A percentile compares a stretch with the other conserved stretches of the same genome.
phyloP scores from a whole-genome alignment of 1,140 invertebrate genomes.

The Glossosoma conforme region DNA sequence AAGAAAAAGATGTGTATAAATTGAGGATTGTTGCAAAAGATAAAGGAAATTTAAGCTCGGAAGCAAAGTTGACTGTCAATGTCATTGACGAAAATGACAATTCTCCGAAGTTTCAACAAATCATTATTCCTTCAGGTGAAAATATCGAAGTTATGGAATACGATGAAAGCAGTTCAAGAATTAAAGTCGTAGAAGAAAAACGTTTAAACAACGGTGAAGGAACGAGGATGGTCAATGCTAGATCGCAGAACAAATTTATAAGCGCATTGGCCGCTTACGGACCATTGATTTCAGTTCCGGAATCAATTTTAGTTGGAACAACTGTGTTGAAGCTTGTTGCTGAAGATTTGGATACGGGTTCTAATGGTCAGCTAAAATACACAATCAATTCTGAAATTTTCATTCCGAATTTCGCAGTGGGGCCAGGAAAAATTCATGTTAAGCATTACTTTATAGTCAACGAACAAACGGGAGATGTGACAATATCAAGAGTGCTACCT shows the following conservation, averaged over 20 bases:
- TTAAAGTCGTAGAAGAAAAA: slow-evolving; percentile 45
- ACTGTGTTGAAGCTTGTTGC: slow-evolving; percentile 76
- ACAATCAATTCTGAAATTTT: slow-evolving; percentile 62
- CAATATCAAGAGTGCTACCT: slow-evolving; percentile 66
- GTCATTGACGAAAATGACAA: slow-evolving; percentile 84
- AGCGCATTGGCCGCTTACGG: slow-evolving; percentile 38
- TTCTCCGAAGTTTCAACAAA: slow-evolving; percentile 62
- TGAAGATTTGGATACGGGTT: slow-evolving; percentile 71
- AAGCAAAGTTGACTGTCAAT: slow-evolving; percentile 63
- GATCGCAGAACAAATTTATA: slow-evolving; percentile 51
- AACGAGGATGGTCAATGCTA: slow-evolving; percentile 38
- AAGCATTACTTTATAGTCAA: slow-evolving; percentile 70
- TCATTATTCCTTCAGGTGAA: slow-evolving; percentile 60
- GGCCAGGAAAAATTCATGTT: slow-evolving; percentile 44
- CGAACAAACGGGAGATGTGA: slow-evolving; percentile 66
- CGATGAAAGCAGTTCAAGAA: slow-evolving; percentile 44
- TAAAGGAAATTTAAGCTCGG: slow-evolving; percentile 65
- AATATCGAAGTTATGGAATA: slow-evolving; percentile 60
- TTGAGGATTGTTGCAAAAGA: slow-evolving; percentile 71
- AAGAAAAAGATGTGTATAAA: slow-evolving; percentile 63
- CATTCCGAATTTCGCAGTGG: slow-evolving; percentile 47
- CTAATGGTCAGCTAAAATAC: slow-evolving; percentile 73
- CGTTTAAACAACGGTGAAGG: slow-evolving; percentile 36
- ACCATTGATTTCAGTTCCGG: slow-evolving; percentile 66
- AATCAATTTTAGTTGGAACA: slow-evolving; percentile 69